These are phyloP conservation scores for Thelaira solivaga DNA, from an alignment of 2,888 invertebrate species.

Conservation along the genomic window DNA sequence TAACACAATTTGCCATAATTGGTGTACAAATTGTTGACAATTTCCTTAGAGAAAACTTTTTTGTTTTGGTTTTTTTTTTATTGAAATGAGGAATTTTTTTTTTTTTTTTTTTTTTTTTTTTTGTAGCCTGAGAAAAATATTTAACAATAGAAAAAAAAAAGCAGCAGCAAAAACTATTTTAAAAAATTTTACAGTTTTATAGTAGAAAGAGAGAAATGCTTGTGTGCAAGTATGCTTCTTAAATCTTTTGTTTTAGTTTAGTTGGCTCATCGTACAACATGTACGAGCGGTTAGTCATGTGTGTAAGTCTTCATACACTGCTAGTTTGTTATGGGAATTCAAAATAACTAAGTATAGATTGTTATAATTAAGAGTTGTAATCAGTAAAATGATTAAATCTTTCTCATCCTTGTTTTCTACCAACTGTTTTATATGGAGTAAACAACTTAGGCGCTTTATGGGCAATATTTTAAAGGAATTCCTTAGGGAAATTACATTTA, in stretches of 20 bases:
- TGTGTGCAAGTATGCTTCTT: conserved; percentile 19
- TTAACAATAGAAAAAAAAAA: conserved; percentile 13
- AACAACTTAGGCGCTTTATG: too few species aligned
- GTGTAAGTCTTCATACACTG: background rate
- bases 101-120: conserved; percentile 5
- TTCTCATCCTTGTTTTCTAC: background rate
- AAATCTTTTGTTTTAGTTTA: conserved; percentile 21
- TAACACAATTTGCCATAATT: conserved; percentile 63
- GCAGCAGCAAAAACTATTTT: background rate
- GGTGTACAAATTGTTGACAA: conserved; percentile 62
- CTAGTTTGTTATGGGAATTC: conserved; percentile 20
- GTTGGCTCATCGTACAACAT: background rate
- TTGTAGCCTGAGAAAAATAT: conserved; percentile 30
- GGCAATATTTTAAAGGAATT: background rate
- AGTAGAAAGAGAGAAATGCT: background rate
- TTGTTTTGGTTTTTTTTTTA: background rate
- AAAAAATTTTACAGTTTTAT: conserved; percentile 32
- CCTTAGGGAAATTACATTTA: background rate
- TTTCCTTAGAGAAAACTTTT: conserved; percentile 55
- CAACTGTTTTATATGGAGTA: background rate
- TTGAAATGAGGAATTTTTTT: background rate
- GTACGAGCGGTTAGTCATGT: background rate
- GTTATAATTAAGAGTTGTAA: conserved; percentile 28
- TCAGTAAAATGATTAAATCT: background rate
- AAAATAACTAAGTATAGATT: conserved; percentile 21